These are phyloP conservation scores for Vidua macroura DNA, from an alignment of 2,113 vertebrate genomes.

Conservation along the genomic window DNA sequence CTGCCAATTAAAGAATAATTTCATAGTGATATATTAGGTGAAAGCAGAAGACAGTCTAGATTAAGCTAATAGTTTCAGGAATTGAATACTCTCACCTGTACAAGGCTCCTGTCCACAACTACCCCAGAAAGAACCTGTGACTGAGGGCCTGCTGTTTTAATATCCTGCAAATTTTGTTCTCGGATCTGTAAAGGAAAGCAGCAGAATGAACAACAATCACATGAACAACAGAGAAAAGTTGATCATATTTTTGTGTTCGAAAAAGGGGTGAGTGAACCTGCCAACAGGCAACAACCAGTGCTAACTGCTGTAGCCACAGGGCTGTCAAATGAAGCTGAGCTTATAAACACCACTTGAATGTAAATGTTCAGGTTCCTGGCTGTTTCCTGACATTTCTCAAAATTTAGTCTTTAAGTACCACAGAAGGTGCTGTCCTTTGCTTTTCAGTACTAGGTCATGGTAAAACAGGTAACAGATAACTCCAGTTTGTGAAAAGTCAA, in stretches of 20 bases:
- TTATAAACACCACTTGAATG: not conserved
- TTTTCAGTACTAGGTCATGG: not conserved
- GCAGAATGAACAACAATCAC: not conserved
- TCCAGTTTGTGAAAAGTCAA: not conserved
- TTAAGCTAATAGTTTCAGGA: not conserved
- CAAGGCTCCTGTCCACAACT: conserved; percentile 85
- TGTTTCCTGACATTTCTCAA: not conserved
- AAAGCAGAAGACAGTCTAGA: not conserved
- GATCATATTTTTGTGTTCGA: not conserved
- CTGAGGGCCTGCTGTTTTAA: conserved; percentile 95
- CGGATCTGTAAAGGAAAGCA: conserved; percentile 81
- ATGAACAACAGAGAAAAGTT: not conserved
- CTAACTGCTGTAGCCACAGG: not conserved
- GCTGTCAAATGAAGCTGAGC: not conserved
- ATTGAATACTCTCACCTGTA: conserved; percentile 85
- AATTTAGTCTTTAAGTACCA: not conserved
- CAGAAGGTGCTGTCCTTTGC: not conserved
- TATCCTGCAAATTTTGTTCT: conserved; percentile 96
- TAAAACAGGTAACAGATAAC: not conserved
- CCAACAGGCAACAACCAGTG: not conserved
- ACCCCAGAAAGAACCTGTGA: conserved; percentile 90
- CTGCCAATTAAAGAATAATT: conserved; percentile 82
- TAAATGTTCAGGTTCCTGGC: not conserved
- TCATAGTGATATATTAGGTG: conserved; percentile 65
- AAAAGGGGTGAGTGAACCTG: not conserved